Evolutionary conservation across 2,888 invertebrate species (phyloP).

Genomic region (Harpalus rubripes): DNA sequence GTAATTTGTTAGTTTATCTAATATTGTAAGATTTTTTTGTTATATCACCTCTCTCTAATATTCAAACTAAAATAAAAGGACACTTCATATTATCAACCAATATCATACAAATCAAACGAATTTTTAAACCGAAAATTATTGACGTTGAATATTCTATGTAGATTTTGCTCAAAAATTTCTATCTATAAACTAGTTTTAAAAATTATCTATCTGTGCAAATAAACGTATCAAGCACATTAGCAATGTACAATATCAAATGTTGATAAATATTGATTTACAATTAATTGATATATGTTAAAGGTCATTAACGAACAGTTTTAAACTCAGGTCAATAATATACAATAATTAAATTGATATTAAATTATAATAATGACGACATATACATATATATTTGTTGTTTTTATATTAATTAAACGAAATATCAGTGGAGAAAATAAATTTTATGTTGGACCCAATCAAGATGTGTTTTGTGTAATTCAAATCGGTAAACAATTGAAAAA

Average conservation of each 20-base stretch:
- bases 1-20: slow-evolving; percentile 67
- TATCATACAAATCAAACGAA: slow-evolving; percentile 52
- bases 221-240: slow-evolving; percentile 71
- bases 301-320: slow-evolving; percentile 59
- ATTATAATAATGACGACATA: slow-evolving; percentile 62
- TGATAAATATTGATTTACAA: slow-evolving; percentile 67
- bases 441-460: slow-evolving; percentile 67
- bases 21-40: slow-evolving; percentile 66
- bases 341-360: slow-evolving; percentile 63
- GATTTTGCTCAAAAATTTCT: slow-evolving; percentile 65
- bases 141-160: slow-evolving; percentile 63
- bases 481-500: slow-evolving; percentile 30
- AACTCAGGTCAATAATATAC: slow-evolving; percentile 65
- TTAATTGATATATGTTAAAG: slow-evolving; percentile 66
- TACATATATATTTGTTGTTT: slow-evolving; percentile 60
- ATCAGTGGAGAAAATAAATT: slow-evolving; percentile 55
- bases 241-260: slow-evolving; percentile 67
- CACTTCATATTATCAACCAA: slow-evolving; percentile 69
- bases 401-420: slow-evolving; percentile 50
- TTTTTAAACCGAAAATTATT: slow-evolving; percentile 52
- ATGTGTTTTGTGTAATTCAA: slow-evolving; percentile 62
- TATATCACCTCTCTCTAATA: slow-evolving; percentile 69
- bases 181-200: slow-evolving; percentile 69
- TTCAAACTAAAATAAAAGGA: slow-evolving; percentile 70
- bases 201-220: slow-evolving; percentile 71